Conservation (phyloP, 2,113 vertebrate species). For the Cavia porcellus region DNA sequence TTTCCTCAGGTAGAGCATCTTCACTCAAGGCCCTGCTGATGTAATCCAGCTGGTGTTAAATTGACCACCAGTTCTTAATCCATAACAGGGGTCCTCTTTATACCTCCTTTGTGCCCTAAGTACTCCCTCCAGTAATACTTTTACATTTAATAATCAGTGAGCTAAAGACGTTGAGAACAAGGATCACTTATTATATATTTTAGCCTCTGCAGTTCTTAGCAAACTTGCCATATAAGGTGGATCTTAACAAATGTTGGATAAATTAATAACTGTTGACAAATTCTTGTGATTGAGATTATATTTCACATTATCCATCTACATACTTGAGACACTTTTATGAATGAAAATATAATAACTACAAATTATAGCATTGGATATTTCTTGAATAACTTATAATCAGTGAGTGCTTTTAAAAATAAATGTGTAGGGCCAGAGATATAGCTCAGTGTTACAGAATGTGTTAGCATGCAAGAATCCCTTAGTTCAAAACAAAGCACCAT, state of each 20-base stretch:
- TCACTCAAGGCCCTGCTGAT: too few species aligned
- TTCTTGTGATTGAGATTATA: constrained; percentile 7
- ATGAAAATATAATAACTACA: constrained; percentile 20
- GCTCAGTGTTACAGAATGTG: neutral
- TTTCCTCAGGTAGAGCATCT: too few species aligned
- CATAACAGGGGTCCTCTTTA: neutral
- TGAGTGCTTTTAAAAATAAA: constrained; percentile 30
- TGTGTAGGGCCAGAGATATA: neutral
- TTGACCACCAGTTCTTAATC: too few species aligned
- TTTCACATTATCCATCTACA: constrained; percentile 6
- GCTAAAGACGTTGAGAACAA: neutral
- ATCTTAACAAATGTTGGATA: constrained; percentile 18
- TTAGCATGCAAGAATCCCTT: neutral
- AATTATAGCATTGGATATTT: neutral
- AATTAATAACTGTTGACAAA: constrained; percentile 31
- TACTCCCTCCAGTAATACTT: neutral
- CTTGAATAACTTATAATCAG: neutral
- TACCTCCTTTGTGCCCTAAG: neutral
- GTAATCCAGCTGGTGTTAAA: too few species aligned
- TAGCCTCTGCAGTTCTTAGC: neutral
- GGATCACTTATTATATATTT: neutral
- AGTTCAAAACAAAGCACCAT: neutral
- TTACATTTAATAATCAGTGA: neutral
- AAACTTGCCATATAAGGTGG: neutral
- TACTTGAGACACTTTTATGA: constrained; percentile 6